phyloP scores from a whole-genome alignment of 1,140 invertebrate species.

The Protaetia brevitarsis region DNA sequence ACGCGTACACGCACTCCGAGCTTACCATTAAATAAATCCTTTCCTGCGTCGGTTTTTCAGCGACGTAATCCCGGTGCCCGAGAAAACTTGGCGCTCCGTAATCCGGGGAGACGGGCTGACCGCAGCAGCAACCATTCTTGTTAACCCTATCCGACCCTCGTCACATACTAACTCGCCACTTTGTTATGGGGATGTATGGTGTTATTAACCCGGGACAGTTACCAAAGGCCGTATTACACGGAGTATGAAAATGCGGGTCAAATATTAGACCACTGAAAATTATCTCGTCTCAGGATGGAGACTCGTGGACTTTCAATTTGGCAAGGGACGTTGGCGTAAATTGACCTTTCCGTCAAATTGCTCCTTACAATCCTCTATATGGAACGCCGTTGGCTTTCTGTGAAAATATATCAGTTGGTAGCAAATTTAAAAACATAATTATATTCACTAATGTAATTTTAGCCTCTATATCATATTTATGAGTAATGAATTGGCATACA shows the following conservation, averaged over 20 bases:
- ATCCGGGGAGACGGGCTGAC: constrained; percentile 8
- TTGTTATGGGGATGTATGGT: constrained; percentile 15
- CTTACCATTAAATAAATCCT: constrained; percentile 17
- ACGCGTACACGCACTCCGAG: neutral
- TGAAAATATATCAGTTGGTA: too few species aligned
- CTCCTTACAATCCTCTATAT: too few species aligned
- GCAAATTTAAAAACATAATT: too few species aligned
- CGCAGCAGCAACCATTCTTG: constrained; percentile 13
- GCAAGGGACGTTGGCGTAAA: too few species aligned
- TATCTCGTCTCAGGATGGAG: neutral
- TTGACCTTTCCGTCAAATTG: too few species aligned
- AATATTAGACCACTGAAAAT: constrained; percentile 15
- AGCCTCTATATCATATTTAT: too few species aligned
- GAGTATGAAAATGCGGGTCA: constrained; percentile 13
- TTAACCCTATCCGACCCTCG: constrained; percentile 16
- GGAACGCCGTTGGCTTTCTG: too few species aligned
- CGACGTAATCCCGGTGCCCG: constrained; percentile 1
- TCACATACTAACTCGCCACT: constrained; percentile 16
- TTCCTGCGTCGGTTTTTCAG: constrained; percentile 5
- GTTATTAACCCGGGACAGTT: constrained; percentile 1
- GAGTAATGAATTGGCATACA: too few species aligned
- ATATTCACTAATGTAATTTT: too few species aligned
- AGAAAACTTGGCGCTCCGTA: constrained; percentile 5
- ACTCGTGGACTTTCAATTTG: too few species aligned
- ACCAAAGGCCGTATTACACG: neutral